Evolutionary conservation across 2,113 vertebrate genomes (phyloP), one percentile per base, ranked within the genome.

Genomic region (Anguilla japonica): DNA sequence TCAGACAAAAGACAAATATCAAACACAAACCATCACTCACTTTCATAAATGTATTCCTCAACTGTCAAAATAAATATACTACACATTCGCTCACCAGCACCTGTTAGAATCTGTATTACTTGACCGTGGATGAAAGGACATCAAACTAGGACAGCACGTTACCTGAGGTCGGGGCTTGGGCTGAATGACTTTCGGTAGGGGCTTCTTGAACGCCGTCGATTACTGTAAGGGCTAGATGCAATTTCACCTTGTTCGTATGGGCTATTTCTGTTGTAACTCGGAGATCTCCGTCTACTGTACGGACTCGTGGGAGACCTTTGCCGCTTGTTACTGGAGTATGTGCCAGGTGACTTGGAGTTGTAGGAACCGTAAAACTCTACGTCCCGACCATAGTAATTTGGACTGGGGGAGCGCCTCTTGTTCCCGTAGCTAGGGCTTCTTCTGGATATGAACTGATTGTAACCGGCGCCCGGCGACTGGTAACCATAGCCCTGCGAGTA

Each of bases 171-270:
- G 0, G 98, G 97, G 91, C 97, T 96, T 29, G 94, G 94, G 87
- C 95, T 96, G 86, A 88, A 85, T 14, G 95, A 95, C 91, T 95
- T 96, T 53, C 92, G 97, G 94, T 98, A 99, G 2, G 98, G 98
- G 88, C 98, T 99, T 87, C 97, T 90, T 3, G 98, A 98, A 71
- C 97, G 95, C 8, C 97, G 96, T 87, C 97, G 93, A 87, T 92
- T 94, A 29, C 95, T 94, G 92, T 97, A 97, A 0, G 97, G 98
- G 84, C 97, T 97, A 39, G 97, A 94, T 0, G 93, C 94, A 83
- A 96, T 95, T 79, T 98, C 97, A 26, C 97, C 97, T 39, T 97
- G 96, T 88, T 99, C 98, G 16, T 96, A 98, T 0, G 97, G 97
- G 88, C 97, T 98, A 92, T 97, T 97, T 41, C 97, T 95, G 88